These are phyloP conservation scores for Osedax fenrisi DNA, from an alignment of 2,888 invertebrate species.

Conservation along the genomic window DNA sequence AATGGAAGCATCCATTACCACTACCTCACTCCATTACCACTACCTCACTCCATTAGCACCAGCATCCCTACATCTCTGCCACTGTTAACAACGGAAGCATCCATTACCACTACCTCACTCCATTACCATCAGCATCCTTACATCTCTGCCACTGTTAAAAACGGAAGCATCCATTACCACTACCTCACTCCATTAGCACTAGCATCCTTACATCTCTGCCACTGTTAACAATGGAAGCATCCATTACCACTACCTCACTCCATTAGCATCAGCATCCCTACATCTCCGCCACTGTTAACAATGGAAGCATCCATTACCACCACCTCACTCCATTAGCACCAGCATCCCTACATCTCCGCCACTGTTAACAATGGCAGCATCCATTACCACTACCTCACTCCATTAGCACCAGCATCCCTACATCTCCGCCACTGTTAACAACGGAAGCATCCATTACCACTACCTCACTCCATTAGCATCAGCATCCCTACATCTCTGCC, in stretches of 20 bases:
- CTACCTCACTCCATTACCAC: no score
- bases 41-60: slow-evolving; percentile 60
- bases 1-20: slow-evolving; percentile 89
- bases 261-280: slow-evolving; percentile 89
- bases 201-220: slow-evolving; percentile 92
- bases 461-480: slow-evolving; percentile 67
- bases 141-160: slow-evolving; percentile 93
- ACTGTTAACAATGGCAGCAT: slow-evolving; percentile 93
- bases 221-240: slow-evolving; percentile 93
- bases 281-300: slow-evolving; percentile 93
- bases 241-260: slow-evolving; percentile 71
- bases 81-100: slow-evolving; percentile 93
- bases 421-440: slow-evolving; percentile 93
- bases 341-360: slow-evolving; percentile 92
- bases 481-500: slow-evolving; percentile 92
- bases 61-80: slow-evolving; percentile 92
- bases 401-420: slow-evolving; percentile 89
- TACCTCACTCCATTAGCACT: slow-evolving; percentile 67
- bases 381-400: slow-evolving; percentile 71
- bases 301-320: slow-evolving; percentile 85
- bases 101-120: slow-evolving; percentile 71
- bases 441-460: slow-evolving; percentile 85
- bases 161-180: slow-evolving; percentile 85
- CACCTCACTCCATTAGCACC: slow-evolving; percentile 67
- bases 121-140: slow-evolving; percentile 89